phyloP scores from a whole-genome alignment of 2,888 invertebrate species.

The Caenorhabditis zanzibari region DNA sequence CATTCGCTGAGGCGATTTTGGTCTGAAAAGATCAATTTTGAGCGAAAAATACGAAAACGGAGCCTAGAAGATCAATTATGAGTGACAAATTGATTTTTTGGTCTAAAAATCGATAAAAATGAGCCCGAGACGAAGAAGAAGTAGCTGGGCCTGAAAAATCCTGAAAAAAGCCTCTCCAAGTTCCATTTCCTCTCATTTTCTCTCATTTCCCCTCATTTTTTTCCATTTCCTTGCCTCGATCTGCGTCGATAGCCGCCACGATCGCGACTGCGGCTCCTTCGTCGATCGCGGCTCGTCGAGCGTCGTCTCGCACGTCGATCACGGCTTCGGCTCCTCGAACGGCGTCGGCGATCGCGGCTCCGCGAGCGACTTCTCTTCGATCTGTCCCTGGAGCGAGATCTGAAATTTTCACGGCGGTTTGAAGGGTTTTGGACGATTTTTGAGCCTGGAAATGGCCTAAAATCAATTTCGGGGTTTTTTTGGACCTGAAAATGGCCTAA shows the following conservation, averaged over 20 bases:
- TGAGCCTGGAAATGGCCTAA: neutral
- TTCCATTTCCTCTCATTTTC: neutral
- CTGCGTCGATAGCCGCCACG: slow-evolving; percentile 45
- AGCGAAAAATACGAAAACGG: too few relatives aligned
- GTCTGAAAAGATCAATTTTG: neutral
- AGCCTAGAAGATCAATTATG: too few relatives aligned
- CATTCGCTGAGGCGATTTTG: too few relatives aligned
- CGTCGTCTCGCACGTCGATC: slow-evolving; percentile 55
- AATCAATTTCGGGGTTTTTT: too few relatives aligned
- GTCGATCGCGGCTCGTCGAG: slow-evolving; percentile 34
- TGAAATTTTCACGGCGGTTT: slow-evolving; percentile 23
- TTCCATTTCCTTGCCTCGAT: slow-evolving; percentile 34
- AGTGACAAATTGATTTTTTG: too few relatives aligned
- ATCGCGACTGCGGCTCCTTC: slow-evolving; percentile 54
- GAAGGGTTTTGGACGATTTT: neutral
- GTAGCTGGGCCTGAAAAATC: slow-evolving; percentile 5
- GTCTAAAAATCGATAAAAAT: too few relatives aligned
- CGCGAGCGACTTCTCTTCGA: slow-evolving; percentile 35
- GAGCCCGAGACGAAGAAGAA: too few relatives aligned
- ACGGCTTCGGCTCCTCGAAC: slow-evolving; percentile 44
- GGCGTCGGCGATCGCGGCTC: slow-evolving; percentile 31
- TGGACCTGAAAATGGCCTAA: neutral
- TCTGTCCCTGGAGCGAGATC: slow-evolving; percentile 46
- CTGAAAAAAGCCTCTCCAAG: neutral
- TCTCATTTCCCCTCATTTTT: neutral